Percentiles rank a stretch among this genome's conserved stretches.
phyloP scores from a whole-genome alignment of 2,113 vertebrate genomes.

The Podocnemis expansa region DNA sequence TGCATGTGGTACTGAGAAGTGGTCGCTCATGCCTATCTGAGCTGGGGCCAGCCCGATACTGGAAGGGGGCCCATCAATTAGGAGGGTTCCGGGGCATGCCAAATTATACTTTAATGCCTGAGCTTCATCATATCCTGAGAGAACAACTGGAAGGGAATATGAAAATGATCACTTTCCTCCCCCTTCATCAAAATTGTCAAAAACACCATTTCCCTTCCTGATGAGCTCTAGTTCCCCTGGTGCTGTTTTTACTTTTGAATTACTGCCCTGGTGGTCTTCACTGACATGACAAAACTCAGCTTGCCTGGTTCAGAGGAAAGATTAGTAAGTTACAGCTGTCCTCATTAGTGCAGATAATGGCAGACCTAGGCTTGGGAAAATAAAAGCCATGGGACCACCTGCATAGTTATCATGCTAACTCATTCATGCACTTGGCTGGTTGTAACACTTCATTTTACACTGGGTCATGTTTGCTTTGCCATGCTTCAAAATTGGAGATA shows the following conservation, averaged over 20 bases:
- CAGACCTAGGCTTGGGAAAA: constrained; percentile 54
- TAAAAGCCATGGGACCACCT: constrained; percentile 64
- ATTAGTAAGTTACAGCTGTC: constrained; percentile 38
- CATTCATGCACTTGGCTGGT: constrained; percentile 62
- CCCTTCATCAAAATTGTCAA: constrained; percentile 27
- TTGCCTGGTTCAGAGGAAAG: constrained; percentile 24
- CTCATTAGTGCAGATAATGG: constrained; percentile 69
- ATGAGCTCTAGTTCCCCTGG: constrained; percentile 53
- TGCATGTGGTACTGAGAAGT: no score
- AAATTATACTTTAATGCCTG: no score
- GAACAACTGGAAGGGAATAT: background rate
- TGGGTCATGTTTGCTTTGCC: constrained; percentile 61
- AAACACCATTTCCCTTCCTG: background rate
- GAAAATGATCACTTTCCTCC: constrained; percentile 41
- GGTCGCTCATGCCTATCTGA: no score
- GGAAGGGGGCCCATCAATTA: no score
- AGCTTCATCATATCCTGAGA: background rate
- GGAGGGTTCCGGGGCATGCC: no score
- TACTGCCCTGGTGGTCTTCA: constrained; percentile 60
- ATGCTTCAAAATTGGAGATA: constrained; percentile 37
- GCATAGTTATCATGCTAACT: constrained; percentile 63
- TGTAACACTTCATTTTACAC: constrained; percentile 53
- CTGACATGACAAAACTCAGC: constrained; percentile 51
- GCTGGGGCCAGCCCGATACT: no score
- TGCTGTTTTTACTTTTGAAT: constrained; percentile 50